Evolutionary conservation across 2,888 invertebrate genomes (phyloP).

Genomic region (Euclidia mi): DNA sequence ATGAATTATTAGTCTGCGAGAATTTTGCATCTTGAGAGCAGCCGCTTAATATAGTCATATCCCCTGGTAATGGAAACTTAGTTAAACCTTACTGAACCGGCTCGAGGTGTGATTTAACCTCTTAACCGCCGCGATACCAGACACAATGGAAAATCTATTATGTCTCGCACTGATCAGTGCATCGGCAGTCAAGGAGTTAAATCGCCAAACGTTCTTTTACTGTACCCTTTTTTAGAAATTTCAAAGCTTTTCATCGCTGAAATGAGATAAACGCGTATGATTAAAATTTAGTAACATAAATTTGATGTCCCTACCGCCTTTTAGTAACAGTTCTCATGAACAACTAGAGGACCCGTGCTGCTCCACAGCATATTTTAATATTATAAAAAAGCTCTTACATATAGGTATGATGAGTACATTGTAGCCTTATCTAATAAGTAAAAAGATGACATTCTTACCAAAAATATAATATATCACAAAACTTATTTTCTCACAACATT

Average conservation of each 20-base stretch:
- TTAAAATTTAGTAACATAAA: conserved; percentile 23
- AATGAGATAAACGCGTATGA: conserved; percentile 18
- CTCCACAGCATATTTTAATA: too few species aligned
- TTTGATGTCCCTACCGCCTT: not conserved
- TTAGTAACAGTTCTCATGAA: too few species aligned
- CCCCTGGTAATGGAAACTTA: conserved; percentile 32
- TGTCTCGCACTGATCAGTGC: too few species aligned
- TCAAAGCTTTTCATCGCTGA: conserved; percentile 21
- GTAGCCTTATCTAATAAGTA: too few species aligned
- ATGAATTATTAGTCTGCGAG: conserved; percentile 25
- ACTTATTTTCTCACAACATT: too few species aligned
- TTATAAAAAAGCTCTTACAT: too few species aligned
- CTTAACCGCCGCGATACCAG: conserved; percentile 28
- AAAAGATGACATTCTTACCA: too few species aligned
- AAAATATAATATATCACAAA: too few species aligned
- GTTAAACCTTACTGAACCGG: conserved; percentile 35
- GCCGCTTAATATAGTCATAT: conserved; percentile 33
- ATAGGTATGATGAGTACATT: too few species aligned
- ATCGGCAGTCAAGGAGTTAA: too few species aligned
- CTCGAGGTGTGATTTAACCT: conserved; percentile 33
- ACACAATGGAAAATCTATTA: too few species aligned
- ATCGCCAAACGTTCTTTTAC: conserved; percentile 25
- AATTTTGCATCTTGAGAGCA: conserved; percentile 30
- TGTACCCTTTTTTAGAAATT: conserved; percentile 24
- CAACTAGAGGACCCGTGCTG: too few species aligned